Base-by-base conservation (phyloP, 2,113 vertebrate species). In the Trachemys scripta region DNA sequence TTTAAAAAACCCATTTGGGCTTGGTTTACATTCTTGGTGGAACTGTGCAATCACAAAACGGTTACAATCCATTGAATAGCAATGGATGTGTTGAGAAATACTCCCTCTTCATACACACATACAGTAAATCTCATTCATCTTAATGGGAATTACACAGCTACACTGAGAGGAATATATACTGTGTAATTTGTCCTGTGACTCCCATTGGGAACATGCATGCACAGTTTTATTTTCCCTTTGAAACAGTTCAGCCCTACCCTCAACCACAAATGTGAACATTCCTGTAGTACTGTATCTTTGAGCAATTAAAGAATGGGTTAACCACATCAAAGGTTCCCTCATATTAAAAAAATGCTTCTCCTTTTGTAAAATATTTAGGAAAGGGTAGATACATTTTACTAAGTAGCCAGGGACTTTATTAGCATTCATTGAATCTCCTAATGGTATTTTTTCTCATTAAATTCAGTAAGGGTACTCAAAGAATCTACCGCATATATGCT, bases 401-500 rank as follows among this genome's bases (percentile, higher is more conserved):
- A 35, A 53, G 27, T 6, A 51, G 31, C 20, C 50, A 50, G 29
- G 31, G 29, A 20, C 6, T 80, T 80, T 51, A 50, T 51, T 49
- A 59, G 38, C 31, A 31, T 84, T 88, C 84, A 11, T 8, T 4
- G 51, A 3, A 1, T 84, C 90, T 79, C 3, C 0, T 1, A 59
- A 51, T 51, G 0, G 1, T 11, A 51, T 79, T 84, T 47, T 1
- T 1, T 0, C 2, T 85, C 45, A 17, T n/a, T 31, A 87, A 81
- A 31, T 2, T 19, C 19, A 3, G 0, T 47, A 53, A 78, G 14
- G 51, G 19, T 17, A 4, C 17, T 47, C 31, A 9, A 31, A 87
- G 45, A 81, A 94, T 27, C 9, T 82, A 0, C 11, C 59, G 47
- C 10, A 31, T 53, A 1, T 51, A 85, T 57, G 25, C 29, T 24